Evolutionary conservation across 64 coral and sea anemone species (phyloP), one percentile per base, ranked within the genome.

Genomic region (Hydrozoanthus tunicans): DNA sequence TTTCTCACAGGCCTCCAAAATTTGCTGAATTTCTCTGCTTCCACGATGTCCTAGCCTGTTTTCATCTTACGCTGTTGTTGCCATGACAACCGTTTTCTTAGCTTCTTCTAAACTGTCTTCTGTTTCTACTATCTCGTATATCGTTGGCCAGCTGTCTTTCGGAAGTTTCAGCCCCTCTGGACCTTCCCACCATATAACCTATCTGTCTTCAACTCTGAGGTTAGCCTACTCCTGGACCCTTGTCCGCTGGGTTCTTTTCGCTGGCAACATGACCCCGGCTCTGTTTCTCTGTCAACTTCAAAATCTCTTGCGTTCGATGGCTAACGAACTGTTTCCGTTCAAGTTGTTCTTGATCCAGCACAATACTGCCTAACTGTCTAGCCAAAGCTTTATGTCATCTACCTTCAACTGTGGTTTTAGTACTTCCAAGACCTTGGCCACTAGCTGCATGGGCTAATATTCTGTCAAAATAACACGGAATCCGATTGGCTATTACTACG

Each of bases 181-280:
- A 5, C 77, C 77, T 59, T 79, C 77, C 53, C 77, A 79, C 77
- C 77, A 43, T 43, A 79, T 3, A 79, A 8, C 24, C 77, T 59
- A 57, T 79, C 77, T 79, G n/a, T 17, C 77, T 79, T 14, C 77
- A 79, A 59, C 59, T 79, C 77, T 79, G 77, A 58, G 15, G 77
- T 17, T 79, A 79, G n/a, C 24, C 77, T 79, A 12, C 53, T 56
- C 25, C 53, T 79, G 5, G 53, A 79, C 8, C 77, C 56, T 53
- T n/a, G 59, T 79, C 17, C 56, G 77, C 77, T 79, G 77, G 77
- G 8, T 79, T 79, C 27, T 79, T 79, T 43, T 43, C 32, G 32
- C 32, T 43, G 32, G 32, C 32, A 43, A 43, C 32, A 43, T 43
- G 32, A 43, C 32, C 32, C 32, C 32, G 32, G 32, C 32, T 43